These are phyloP conservation scores for Odontocolon sp. DNA, from an alignment of 2,888 invertebrate species.

Conservation along the genomic window DNA sequence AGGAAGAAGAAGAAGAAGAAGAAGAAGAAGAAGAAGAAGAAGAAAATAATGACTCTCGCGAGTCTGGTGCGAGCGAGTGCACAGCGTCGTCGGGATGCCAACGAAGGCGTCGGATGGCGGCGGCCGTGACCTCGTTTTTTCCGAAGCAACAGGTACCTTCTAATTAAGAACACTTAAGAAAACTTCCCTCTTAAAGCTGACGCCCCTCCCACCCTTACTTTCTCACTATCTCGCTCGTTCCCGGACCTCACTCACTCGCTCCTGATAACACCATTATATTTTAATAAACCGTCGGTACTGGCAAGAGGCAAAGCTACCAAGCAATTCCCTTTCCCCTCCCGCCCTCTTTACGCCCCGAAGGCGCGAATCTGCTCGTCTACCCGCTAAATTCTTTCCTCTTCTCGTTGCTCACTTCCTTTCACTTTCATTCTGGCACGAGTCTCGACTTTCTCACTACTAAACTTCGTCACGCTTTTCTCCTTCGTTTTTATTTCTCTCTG, in stretches of 20 bases:
- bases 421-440: constrained; percentile 59
- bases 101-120: constrained; percentile 63
- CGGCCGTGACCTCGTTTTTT: constrained; percentile 81
- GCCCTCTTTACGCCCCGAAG: constrained; percentile 64
- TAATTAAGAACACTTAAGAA: constrained; percentile 82
- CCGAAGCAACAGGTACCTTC: constrained; percentile 81
- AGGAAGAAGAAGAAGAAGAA: constrained; percentile 53
- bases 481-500: constrained; percentile 5
- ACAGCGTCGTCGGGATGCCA: constrained; percentile 65
- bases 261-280: constrained; percentile 80
- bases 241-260: constrained; percentile 57
- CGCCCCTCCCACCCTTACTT: constrained; percentile 70
- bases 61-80: constrained; percentile 68
- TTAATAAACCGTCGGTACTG: constrained; percentile 76
- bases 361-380: constrained; percentile 49
- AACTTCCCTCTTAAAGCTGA: constrained; percentile 81
- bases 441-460: constrained; percentile 38
- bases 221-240: neutral
- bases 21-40: constrained; percentile 74
- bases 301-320: constrained; percentile 25
- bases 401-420: constrained; percentile 24
- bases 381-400: constrained; percentile 58
- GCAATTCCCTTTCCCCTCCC: constrained; percentile 7
- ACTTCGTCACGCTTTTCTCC: neutral
- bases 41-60: constrained; percentile 80